Base-by-base conservation (phyloP, 2,888 invertebrate genomes). In the Dorcus hopei region DNA sequence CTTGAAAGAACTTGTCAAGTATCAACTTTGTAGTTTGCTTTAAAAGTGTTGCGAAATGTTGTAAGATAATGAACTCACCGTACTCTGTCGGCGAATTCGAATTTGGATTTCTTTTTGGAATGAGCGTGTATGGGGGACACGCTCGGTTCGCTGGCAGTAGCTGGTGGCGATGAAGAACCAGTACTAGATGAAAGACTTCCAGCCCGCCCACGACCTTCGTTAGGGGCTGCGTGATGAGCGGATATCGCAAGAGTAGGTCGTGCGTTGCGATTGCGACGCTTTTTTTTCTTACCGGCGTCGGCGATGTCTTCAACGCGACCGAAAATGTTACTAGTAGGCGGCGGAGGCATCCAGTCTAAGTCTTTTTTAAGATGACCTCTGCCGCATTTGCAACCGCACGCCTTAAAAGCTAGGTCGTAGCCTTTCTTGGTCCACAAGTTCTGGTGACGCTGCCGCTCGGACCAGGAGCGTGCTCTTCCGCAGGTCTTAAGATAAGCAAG, bases 351-450 rank as follows among this genome's bases (percentile, higher is more conserved):
- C 92, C 96, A 97, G 76, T 97, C 94, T 52, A 95, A 82, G 80
- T 97, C 97, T 79, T 97, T 97, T 74, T 95, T 91, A 69, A 97
- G 79, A 74, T 96, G 95, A 5, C 97, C 97, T 38, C 93, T 85
- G 3, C 92, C 92, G 80, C 97, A 97, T 64, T 90, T 90, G 80
- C 97, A 97, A 42, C 91, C 91, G 81, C 97, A 97, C 6, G 94
- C 95, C 73, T 95, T 96, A 80, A 91, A 96, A 6, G 95, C 95
- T 76, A 97, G 80, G 79, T 97, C 97, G 81, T 97, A 97, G 54
- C 97, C 97, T 79, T 96, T 96, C 80, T 97, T 97, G 57, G 96
- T 95, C 97, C 97, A 97, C 59, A 97, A 81, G 79, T 97, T 97
- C 81, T 97, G 96, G 70, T 90, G 87, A 33, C 96, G 85, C 78